These are phyloP conservation scores for Thera obeliscata DNA, from an alignment of 2,888 invertebrate genomes.

Conservation along the genomic window DNA sequence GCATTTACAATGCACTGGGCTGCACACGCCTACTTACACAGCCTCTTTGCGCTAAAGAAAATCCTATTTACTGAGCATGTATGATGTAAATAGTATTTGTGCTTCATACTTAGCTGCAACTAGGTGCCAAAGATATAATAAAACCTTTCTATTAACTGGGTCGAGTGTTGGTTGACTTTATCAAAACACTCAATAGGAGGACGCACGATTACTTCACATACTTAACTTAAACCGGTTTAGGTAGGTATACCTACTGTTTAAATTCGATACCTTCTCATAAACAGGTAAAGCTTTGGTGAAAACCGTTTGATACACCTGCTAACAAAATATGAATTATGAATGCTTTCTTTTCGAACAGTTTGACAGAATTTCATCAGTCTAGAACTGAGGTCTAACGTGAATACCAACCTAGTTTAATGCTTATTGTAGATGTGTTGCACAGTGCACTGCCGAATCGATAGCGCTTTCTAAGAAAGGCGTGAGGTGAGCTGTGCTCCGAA, in stretches of 20 bases:
- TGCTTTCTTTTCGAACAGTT: constrained; percentile 7
- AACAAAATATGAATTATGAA: neutral
- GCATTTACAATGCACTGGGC: too few relatives aligned
- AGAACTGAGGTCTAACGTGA: constrained; percentile 9
- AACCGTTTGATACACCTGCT: neutral
- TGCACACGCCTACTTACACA: too few relatives aligned
- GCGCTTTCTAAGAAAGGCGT: constrained; percentile 5
- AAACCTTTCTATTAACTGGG: neutral
- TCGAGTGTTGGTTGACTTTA: constrained; percentile 7
- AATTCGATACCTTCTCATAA: too few relatives aligned
- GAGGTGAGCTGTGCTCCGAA: neutral
- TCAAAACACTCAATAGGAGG: constrained; percentile 1
- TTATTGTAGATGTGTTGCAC: neutral
- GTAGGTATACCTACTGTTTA: too few relatives aligned
- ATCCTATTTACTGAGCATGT: too few relatives aligned
- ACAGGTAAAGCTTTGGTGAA: neutral
- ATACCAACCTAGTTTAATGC: constrained; percentile 15
- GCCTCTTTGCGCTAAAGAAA: too few relatives aligned
- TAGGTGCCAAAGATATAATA: too few relatives aligned
- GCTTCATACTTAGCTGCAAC: too few relatives aligned
- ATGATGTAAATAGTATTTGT: too few relatives aligned
- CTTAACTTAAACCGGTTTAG: too few relatives aligned
- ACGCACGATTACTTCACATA: constrained; percentile 7
- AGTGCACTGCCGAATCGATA: constrained; percentile 26
- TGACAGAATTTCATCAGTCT: constrained; percentile 26